Evolutionary conservation across 2,888 invertebrate genomes (phyloP), one percentile per base, ranked within the genome.

Genomic region (Nemotelus nigrinus): DNA sequence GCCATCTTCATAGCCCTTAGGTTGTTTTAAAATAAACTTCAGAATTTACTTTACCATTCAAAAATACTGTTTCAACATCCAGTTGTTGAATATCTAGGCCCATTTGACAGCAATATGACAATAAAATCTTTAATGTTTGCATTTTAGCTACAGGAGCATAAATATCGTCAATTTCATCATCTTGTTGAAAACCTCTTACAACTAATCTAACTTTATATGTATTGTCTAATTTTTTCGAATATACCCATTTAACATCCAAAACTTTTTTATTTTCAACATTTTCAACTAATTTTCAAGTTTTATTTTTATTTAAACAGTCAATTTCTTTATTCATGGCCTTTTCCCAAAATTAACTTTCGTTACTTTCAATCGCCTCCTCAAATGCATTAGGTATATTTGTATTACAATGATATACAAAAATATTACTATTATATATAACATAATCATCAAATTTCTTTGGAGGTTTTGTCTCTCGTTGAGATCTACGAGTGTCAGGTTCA

Each of bases 241-340:
- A 83, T 5, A 83, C 78, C 83, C 82, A 83, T 67, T 83, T 84
- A 2, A 82, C 82, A 81, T 83, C 82, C 41, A 84, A 79, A 10
- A 82, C 78, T 7, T 82, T 81, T 81, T 82, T 81, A 77, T 81
- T 80, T 80, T 80, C 75, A 76, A 83, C 83, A 53, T 75, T 80
- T 3, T 81, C 80, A 53, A 82, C 81, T 78, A 83, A 53, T 80
- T 79, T 76, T 83, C 83, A 84, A 50, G 83, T 84, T 44, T 83
- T 80, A 77, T 84, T 84, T 79, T 81, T 81, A 57, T 79, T 76
- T 77, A 84, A 77, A 58, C 82, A 83, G 43, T 82, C 79, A 48
- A 84, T 83, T 80, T 85, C 83, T 4, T 71, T 64, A 45, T 83
- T 78, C 82, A 84, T 84, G 8, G 83, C 84, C 39, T 39, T 68